phyloP scores from a whole-genome alignment of 2,797 vertebrate genomes.

The Pampus argenteus region DNA sequence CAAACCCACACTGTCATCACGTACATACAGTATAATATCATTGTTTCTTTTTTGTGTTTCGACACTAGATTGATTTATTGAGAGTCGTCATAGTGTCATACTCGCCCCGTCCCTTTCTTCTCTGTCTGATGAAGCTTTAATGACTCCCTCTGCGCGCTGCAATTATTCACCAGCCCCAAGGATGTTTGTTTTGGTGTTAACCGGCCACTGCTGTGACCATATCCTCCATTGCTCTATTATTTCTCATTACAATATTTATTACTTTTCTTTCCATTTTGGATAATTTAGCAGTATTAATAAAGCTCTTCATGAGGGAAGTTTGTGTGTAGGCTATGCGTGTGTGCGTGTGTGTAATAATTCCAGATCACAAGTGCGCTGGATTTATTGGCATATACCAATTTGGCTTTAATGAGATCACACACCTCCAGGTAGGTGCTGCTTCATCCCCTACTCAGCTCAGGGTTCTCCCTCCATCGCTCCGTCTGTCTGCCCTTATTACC shows the following conservation, averaged over 20 bases:
- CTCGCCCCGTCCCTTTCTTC: constrained; percentile 30
- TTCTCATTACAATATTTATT: constrained; percentile 89
- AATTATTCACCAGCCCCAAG: constrained; percentile 76
- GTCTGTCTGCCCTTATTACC: constrained; percentile 90
- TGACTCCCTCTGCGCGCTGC: constrained; percentile 66
- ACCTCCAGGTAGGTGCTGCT: constrained; percentile 92
- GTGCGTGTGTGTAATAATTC: constrained; percentile 88
- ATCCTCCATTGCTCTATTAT: constrained; percentile 59
- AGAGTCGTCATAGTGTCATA: constrained; percentile 53
- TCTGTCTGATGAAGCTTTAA: constrained; percentile 72
- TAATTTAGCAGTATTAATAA: constrained; percentile 90
- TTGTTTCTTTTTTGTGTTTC: constrained; percentile 3
- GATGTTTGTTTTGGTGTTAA: constrained; percentile 84
- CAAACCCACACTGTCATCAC: constrained; percentile 40
- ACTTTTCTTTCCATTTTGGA: constrained; percentile 90
- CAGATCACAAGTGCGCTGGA: constrained; percentile 87
- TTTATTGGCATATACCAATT: constrained; percentile 97
- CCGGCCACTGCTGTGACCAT: constrained; percentile 74
- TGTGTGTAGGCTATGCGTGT: constrained; percentile 43
- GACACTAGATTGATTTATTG: constrained; percentile 65
- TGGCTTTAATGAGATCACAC: constrained; percentile 98
- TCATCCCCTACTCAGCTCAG: constrained; percentile 67
- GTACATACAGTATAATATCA: constrained; percentile 34
- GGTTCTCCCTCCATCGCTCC: constrained; percentile 72
- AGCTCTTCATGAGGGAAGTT: constrained; percentile 71